Evolutionary conservation across 1,140 invertebrate genomes (phyloP).

Genomic region (Leptinotarsa texana): DNA sequence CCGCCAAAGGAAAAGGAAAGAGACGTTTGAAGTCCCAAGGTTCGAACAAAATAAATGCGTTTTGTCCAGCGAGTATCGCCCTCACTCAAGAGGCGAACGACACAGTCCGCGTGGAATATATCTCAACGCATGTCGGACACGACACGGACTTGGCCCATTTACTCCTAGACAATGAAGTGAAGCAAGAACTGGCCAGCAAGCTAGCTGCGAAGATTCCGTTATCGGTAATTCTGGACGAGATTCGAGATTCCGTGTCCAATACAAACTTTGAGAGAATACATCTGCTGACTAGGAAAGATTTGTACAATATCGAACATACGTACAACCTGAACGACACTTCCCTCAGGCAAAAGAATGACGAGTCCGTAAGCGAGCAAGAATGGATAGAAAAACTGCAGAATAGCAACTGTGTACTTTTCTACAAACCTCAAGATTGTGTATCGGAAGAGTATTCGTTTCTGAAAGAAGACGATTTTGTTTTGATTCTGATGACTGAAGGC

Average conservation of each 20-base stretch:
- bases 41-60: slow-evolving; percentile 30
- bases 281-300: slow-evolving; percentile 33
- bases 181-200: slow-evolving; percentile 31
- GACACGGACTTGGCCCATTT: slow-evolving; percentile 33
- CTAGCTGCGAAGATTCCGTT: slow-evolving; percentile 37
- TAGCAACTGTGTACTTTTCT: slow-evolving; percentile 16
- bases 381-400: slow-evolving; percentile 12
- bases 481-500: slow-evolving; percentile 32
- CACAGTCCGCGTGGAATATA: slow-evolving; percentile 19
- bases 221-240: slow-evolving; percentile 33
- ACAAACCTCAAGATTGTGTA: slow-evolving; percentile 24
- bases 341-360: slow-evolving; percentile 27
- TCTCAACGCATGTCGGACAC: slow-evolving; percentile 37
- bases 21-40: slow-evolving; percentile 32
- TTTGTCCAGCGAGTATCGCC: slow-evolving; percentile 31
- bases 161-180: slow-evolving; percentile 27
- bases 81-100: slow-evolving; percentile 8
- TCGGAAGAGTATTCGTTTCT: slow-evolving; percentile 19
- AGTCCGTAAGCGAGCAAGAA: slow-evolving; percentile 23
- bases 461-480: slow-evolving; percentile 26
- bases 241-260: slow-evolving; percentile 19
- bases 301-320: slow-evolving; percentile 30
- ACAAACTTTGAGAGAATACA: slow-evolving; percentile 28
- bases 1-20: slow-evolving; percentile 12
- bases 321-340: slow-evolving; percentile 24